phyloP scores from a whole-genome alignment of 1,140 invertebrate species.

The Diabrotica virgifera region DNA sequence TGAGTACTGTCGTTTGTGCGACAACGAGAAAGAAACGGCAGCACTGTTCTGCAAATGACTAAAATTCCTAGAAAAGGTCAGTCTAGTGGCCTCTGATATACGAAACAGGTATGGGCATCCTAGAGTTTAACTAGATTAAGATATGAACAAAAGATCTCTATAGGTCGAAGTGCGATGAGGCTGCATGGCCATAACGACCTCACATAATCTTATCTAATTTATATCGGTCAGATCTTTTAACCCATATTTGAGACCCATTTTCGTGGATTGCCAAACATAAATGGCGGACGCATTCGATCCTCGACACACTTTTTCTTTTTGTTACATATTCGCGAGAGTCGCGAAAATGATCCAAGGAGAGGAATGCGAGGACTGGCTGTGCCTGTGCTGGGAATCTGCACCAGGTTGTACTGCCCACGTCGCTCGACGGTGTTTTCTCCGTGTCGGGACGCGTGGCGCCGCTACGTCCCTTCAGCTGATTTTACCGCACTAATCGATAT shows the following conservation, averaged over 20 bases:
- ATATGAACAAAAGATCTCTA: too few relatives aligned
- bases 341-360: too few relatives aligned
- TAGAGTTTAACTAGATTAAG: too few relatives aligned
- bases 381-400: background rate
- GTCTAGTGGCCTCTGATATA: too few relatives aligned
- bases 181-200: too few relatives aligned
- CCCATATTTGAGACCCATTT: background rate
- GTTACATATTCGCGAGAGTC: background rate
- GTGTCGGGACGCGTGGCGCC: constrained; percentile 7
- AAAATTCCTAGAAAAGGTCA: too few relatives aligned
- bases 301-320: constrained; percentile 2
- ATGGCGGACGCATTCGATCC: background rate
- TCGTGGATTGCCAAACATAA: background rate
- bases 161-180: too few relatives aligned
- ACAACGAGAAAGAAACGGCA: too few relatives aligned
- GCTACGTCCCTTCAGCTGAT: background rate
- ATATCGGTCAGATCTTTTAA: background rate
- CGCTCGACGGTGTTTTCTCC: constrained; percentile 3
- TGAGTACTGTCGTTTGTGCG: too few relatives aligned
- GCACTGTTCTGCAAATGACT: too few relatives aligned
- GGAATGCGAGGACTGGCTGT: background rate
- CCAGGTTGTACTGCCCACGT: constrained; percentile 7
- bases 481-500: constrained; percentile 11
- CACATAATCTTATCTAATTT: too few relatives aligned
- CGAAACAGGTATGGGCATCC: too few relatives aligned